Conservation (phyloP, 1,140 invertebrate species). For the Artemia franciscana region DNA sequence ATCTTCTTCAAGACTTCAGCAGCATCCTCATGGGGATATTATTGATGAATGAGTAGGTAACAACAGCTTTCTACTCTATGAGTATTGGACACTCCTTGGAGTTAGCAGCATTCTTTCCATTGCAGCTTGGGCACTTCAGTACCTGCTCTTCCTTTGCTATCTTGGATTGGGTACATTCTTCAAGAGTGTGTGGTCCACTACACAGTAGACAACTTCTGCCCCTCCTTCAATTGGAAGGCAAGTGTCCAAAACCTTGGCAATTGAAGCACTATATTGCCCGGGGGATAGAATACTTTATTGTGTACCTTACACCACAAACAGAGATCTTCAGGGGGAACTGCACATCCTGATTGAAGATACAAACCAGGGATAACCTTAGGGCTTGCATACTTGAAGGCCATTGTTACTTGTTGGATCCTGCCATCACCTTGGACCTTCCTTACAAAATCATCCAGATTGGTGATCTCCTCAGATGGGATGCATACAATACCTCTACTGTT, state of each 20-base stretch:
- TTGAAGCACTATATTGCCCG: background rate
- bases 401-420: too few relatives aligned
- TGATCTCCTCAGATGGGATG: background rate
- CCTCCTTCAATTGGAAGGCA: background rate
- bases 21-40: background rate
- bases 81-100: background rate
- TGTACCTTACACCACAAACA: background rate
- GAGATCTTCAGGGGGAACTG: background rate
- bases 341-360: background rate
- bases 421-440: background rate
- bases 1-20: too few relatives aligned
- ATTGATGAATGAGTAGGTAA: background rate
- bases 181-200: background rate
- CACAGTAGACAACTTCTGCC: background rate
- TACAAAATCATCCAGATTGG: background rate
- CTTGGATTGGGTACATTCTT: too few relatives aligned
- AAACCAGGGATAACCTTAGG: background rate
- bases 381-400: background rate
- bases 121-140: background rate
- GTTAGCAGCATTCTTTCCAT: background rate
- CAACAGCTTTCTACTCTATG: background rate
- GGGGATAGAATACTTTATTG: background rate
- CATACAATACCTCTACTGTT: background rate
- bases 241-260: background rate
- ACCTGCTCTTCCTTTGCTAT: background rate